Evolutionary conservation across 2,888 invertebrate species (phyloP).

Genomic region (Gastracanthus pulcherrimus): DNA sequence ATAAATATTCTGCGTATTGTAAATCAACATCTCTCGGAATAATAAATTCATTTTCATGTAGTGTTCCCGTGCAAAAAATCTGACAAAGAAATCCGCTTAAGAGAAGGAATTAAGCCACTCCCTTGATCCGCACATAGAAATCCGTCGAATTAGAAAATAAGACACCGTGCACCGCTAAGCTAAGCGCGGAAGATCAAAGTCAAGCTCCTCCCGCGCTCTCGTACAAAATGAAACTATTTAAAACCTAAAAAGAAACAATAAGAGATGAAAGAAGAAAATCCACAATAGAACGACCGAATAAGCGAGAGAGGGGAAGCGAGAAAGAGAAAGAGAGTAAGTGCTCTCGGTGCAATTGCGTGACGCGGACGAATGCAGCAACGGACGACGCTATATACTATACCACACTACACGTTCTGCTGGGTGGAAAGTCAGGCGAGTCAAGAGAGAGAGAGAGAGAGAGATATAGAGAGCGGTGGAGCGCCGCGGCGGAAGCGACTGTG

Average conservation of each 20-base stretch:
- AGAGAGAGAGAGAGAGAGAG: no score
- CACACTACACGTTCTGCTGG: not conserved
- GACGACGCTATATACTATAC: not conserved
- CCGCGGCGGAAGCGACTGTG: constrained; percentile 60
- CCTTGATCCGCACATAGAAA: not conserved
- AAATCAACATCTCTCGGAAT: no score
- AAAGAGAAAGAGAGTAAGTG: constrained; percentile 35
- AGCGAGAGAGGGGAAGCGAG: not conserved
- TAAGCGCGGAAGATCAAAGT: not conserved
- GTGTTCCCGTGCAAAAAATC: no score
- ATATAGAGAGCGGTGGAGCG: no score
- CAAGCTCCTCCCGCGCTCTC: not conserved
- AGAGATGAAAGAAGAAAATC: constrained; percentile 1
- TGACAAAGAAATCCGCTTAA: not conserved
- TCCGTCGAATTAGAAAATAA: not conserved
- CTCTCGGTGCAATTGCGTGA: constrained; percentile 38
- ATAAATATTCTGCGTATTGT: no score
- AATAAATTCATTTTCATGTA: no score
- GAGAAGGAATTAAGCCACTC: not conserved
- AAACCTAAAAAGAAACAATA: not conserved
- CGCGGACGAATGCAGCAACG: constrained; percentile 49
- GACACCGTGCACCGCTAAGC: not conserved
- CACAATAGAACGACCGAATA: not conserved
- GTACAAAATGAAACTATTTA: not conserved
- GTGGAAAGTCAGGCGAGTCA: constrained; percentile 19